These are phyloP conservation scores for Malaclemys terrapin DNA, from an alignment of 2,113 vertebrate species.

Conservation along the genomic window DNA sequence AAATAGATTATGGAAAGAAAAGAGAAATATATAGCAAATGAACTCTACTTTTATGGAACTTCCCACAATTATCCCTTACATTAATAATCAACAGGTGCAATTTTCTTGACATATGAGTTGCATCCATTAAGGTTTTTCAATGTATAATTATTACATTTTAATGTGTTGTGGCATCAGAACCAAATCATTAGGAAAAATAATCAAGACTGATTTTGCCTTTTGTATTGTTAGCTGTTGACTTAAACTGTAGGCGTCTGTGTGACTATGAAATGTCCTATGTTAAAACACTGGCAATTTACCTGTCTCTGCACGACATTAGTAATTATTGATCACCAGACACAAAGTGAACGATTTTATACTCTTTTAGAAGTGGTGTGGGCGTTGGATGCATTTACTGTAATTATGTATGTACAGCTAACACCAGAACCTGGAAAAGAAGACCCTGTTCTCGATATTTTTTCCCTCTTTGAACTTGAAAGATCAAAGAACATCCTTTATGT, in stretches of 20 bases:
- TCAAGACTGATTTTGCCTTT: conserved; percentile 47
- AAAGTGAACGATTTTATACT: conserved; percentile 40
- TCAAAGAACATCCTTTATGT: conserved; percentile 31
- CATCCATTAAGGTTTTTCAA: conserved; percentile 5
- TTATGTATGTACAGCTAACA: conserved; percentile 58
- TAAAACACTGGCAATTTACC: conserved; percentile 72
- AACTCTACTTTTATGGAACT: background rate
- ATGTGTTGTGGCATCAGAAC: conserved; percentile 43
- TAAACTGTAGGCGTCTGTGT: conserved; percentile 55
- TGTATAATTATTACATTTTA: background rate
- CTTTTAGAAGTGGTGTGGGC: conserved; percentile 19
- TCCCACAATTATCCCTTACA: conserved; percentile 4
- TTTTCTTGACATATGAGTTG: conserved; percentile 2
- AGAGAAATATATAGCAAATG: background rate
- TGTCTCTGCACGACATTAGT: conserved; percentile 58
- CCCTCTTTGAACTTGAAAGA: conserved; percentile 33
- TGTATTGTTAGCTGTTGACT: conserved; percentile 37
- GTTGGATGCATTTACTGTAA: conserved; percentile 62
- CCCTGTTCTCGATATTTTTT: conserved; percentile 33
- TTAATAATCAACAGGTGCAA: background rate
- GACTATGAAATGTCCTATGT: conserved; percentile 55
- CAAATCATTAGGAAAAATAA: conserved; percentile 43
- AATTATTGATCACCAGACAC: conserved; percentile 70
- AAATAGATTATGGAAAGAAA: background rate
- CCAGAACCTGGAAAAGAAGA: conserved; percentile 26